Evolutionary conservation across 2,888 invertebrate species (phyloP), one percentile per base, ranked within the genome.

Genomic region (Coelopa pilipes): DNA sequence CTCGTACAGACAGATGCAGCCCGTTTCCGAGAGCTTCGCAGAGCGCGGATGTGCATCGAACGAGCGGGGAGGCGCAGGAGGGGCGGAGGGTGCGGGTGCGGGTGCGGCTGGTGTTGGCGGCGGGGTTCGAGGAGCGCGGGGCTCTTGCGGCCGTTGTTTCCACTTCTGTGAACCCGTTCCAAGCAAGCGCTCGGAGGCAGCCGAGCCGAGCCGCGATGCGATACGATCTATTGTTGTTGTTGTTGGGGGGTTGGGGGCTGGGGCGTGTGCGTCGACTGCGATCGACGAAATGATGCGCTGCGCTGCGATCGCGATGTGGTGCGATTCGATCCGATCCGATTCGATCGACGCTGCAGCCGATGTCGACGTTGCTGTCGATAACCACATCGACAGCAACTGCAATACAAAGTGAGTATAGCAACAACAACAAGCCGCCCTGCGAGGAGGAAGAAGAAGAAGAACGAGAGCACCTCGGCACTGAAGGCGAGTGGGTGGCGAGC

Each of bases 101-200:
- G 13, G 1, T 11, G 11, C 13, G 60, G 9, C 24, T 60, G 24
- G 21, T 62, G 15, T 10, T n/a, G 10, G 34, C 13, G 13, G 13
- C 2, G 53, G 13, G n/a, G 53, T 3, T 2, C 19, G 57, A 17
- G 4, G 21, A 59, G 24, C 17, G 57, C 24, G 19, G 24, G 34
- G 34, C 7, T 2, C 2, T 3, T 53, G 53, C 3, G 13, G 53
- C 45, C 47, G 49, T 70, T 60, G n/a, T 57, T 69, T 69, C 57
- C 69, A 57, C 57, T 57, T 45, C 15, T 69, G 57, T 69, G 13
- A 46, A 59, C 69, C 19, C 57, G 69, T 69, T 69, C 57, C 57
- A 69, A 69, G 46, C 69, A 69, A 69, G 46, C 19, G 11, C 57
- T 55, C 17, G 19, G 55, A 55, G 17, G 19, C n/a, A n/a, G n/a